Evolutionary conservation across 2,888 invertebrate genomes (phyloP).

Genomic region (Hirtodrosophila confusa): DNA sequence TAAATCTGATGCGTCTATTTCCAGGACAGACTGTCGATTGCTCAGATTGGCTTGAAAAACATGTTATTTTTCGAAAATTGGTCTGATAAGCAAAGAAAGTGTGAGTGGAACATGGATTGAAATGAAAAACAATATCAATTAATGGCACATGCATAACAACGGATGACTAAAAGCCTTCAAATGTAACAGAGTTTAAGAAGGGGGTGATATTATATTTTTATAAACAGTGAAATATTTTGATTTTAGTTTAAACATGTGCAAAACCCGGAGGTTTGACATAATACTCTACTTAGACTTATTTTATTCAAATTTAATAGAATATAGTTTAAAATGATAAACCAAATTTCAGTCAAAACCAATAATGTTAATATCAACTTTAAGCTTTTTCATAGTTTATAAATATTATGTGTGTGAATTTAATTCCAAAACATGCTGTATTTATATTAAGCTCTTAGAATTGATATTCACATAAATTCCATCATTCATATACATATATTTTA

Average conservation of each 20-base stretch:
- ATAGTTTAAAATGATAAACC: too few relatives aligned
- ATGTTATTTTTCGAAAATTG: conserved; percentile 68
- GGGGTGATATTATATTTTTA: neutral
- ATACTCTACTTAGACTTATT: too few relatives aligned
- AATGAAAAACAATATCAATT: conserved; percentile 26
- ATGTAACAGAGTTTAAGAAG: neutral
- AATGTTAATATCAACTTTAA: too few relatives aligned
- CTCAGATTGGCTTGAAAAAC: conserved; percentile 63
- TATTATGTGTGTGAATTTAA: too few relatives aligned
- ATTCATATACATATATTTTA: too few relatives aligned
- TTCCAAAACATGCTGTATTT: too few relatives aligned
- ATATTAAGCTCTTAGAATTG: too few relatives aligned
- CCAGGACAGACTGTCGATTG: conserved; percentile 24
- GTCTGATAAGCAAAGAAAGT: conserved; percentile 68
- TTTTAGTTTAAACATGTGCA: neutral
- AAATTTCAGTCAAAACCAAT: too few relatives aligned
- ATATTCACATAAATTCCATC: too few relatives aligned
- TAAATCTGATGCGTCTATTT: conserved; percentile 30
- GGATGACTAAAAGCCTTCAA: neutral
- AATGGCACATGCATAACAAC: conserved; percentile 12
- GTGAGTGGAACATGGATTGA: conserved; percentile 30
- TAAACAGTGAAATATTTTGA: neutral
- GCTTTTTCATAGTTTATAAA: too few relatives aligned
- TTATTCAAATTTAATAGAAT: too few relatives aligned
- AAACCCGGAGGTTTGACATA: too few relatives aligned